These are phyloP conservation scores for Amia ocellicauda DNA, from an alignment of 2,113 vertebrate genomes.

Conservation along the genomic window DNA sequence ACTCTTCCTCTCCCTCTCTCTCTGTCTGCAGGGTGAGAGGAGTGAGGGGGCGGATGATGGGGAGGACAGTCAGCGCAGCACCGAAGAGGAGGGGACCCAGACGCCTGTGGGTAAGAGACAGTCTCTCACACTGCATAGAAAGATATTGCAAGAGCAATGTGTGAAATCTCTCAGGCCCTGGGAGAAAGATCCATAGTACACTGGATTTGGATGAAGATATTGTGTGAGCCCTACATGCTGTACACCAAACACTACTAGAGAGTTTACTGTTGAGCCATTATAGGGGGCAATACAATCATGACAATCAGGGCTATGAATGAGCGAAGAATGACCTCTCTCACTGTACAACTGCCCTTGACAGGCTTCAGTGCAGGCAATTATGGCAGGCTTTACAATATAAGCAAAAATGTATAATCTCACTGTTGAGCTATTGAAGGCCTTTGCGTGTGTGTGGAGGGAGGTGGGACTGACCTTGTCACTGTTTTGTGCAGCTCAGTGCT, in stretches of 20 bases:
- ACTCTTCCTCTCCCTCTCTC: background rate
- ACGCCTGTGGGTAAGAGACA: constrained; percentile 45
- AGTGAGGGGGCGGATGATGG: constrained; percentile 71
- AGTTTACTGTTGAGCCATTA: constrained; percentile 27
- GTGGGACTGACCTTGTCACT: background rate
- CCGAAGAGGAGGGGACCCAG: constrained; percentile 55
- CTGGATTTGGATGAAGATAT: background rate
- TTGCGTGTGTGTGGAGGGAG: too few relatives aligned
- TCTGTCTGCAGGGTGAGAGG: constrained; percentile 49
- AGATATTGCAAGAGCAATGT: background rate
- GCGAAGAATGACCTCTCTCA: too few relatives aligned
- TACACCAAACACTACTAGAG: constrained; percentile 5
- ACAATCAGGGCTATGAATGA: too few relatives aligned
- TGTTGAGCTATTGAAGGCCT: too few relatives aligned
- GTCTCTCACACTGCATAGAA: background rate
- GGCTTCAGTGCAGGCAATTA: too few relatives aligned
- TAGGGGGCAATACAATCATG: too few relatives aligned
- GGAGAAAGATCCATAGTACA: background rate
- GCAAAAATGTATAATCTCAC: too few relatives aligned
- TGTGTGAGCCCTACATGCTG: background rate
- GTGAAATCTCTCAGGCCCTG: background rate
- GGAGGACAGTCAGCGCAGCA: constrained; percentile 64
- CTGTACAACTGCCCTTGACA: too few relatives aligned
- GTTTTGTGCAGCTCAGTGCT: background rate
- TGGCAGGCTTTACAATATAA: too few relatives aligned